Percentiles rank a stretch among this genome's conserved stretches.
Evolutionary conservation across 2,888 invertebrate species (phyloP).

Genomic region (Allolobophora icterica): DNA sequence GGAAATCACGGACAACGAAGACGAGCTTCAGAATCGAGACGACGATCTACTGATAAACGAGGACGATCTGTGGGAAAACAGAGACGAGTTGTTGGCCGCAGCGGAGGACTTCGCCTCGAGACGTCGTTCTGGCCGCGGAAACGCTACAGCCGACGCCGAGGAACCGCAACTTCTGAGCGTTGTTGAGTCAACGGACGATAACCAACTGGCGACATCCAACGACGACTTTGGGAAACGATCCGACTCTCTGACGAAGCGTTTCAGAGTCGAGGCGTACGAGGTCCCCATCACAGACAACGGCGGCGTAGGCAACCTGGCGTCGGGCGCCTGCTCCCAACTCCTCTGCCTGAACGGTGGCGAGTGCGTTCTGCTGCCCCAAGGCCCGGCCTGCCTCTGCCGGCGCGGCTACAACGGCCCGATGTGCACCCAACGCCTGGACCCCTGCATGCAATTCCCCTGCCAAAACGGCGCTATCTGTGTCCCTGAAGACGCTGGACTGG

Average conservation of each 20-base stretch:
- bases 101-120: not conserved
- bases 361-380: not conserved
- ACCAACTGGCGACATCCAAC: too few species aligned
- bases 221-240: not conserved
- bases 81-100: not conserved
- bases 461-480: not conserved
- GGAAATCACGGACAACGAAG: not conserved
- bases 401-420: not conserved
- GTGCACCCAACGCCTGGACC: not conserved
- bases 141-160: not conserved
- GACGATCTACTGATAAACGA: too few species aligned
- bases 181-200: not conserved
- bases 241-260: not conserved
- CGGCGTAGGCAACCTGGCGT: not conserved
- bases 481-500: not conserved
- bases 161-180: too few species aligned
- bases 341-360: conserved; percentile 24
- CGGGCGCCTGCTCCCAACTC: not conserved
- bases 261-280: not conserved
- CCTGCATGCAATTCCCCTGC: not conserved
- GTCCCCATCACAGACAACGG: not conserved
- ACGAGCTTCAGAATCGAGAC: too few species aligned
- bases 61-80: not conserved
- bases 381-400: conserved; percentile 3
- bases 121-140: not conserved